A percentile compares a stretch with the other conserved stretches of the same genome.
phyloP scores from a whole-genome alignment of 92 coral and sea anemone genomes.

The Pocillopora grandis region DNA sequence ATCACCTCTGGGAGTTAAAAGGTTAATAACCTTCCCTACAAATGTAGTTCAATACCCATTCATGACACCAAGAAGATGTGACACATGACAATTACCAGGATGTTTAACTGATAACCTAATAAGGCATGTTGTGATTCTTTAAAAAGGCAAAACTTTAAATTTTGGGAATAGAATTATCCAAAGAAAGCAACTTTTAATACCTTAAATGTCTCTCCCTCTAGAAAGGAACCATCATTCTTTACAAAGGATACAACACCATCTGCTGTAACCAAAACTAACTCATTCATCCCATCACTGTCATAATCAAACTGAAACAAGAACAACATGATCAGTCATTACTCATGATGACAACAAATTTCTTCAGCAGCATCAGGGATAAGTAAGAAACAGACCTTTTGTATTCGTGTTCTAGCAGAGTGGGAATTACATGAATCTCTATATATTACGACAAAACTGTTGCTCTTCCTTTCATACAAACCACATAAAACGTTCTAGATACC shows the following conservation, averaged over 20 bases:
- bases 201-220: conserved; percentile 65
- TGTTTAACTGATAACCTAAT: too few relatives aligned
- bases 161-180: too few relatives aligned
- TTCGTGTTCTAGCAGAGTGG: not conserved
- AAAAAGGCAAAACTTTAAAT: too few relatives aligned
- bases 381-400: not conserved
- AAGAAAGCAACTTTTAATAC: conserved; percentile 19
- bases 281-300: conserved; percentile 86
- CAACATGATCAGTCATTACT: not conserved
- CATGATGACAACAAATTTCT: not conserved
- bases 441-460: not conserved
- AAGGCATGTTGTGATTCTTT: too few relatives aligned
- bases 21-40: too few relatives aligned
- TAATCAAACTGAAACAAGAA: conserved; percentile 68
- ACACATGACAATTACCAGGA: too few relatives aligned
- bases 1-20: too few relatives aligned
- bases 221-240: conserved; percentile 66
- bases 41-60: too few relatives aligned
- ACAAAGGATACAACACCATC: conserved; percentile 72
- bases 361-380: not conserved
- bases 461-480: not conserved
- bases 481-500: conserved; percentile 39
- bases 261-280: conserved; percentile 72
- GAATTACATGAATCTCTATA: not conserved
- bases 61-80: too few relatives aligned